Evolutionary conservation across 2,797 vertebrate genomes (phyloP).

Genomic region (Spheniscus humboldti): DNA sequence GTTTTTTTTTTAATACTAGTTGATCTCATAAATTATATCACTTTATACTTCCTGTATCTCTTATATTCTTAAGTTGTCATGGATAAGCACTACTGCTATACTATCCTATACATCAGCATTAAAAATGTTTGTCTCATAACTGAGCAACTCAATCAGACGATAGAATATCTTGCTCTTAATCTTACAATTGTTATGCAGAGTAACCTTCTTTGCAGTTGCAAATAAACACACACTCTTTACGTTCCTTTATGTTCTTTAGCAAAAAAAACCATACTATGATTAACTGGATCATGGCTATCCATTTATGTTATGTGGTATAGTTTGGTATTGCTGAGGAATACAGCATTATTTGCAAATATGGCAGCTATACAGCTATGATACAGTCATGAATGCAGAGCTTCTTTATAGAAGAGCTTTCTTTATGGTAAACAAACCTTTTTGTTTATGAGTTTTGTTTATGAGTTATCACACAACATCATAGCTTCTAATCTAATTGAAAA

Average conservation of each 20-base stretch:
- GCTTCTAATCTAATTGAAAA: background rate
- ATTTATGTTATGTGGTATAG: background rate
- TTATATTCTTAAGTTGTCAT: background rate
- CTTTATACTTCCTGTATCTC: background rate
- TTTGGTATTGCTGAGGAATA: background rate
- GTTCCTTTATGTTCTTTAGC: background rate
- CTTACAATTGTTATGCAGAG: background rate
- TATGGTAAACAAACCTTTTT: background rate
- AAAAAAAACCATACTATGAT: background rate
- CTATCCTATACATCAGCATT: background rate
- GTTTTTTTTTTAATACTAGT: background rate
- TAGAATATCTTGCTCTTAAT: background rate
- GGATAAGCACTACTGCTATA: background rate
- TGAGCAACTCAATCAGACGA: background rate
- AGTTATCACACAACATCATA: background rate
- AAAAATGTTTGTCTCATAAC: background rate
- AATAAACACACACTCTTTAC: background rate
- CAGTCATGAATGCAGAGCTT: background rate
- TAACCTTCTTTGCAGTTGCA: background rate
- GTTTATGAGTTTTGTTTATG: background rate
- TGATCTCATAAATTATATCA: background rate
- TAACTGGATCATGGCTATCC: background rate
- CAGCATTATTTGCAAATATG: background rate
- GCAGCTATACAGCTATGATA: background rate
- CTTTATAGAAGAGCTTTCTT: background rate